A percentile compares a stretch with the other conserved stretches of the same genome.
phyloP scores from a whole-genome alignment of 64 coral and sea anemone species.

The Pachyseris speciosa region DNA sequence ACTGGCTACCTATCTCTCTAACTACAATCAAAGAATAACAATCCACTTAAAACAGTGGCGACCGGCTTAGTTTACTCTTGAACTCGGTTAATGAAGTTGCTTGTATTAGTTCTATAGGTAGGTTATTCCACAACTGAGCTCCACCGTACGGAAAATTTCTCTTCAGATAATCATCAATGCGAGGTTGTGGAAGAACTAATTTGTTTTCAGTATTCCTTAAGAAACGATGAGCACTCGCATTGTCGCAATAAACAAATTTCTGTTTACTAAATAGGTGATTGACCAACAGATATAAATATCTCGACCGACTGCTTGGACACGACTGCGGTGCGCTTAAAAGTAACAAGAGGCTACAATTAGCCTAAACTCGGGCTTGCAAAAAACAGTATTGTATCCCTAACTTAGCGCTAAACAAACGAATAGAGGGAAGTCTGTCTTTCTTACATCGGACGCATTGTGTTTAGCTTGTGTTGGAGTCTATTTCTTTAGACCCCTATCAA shows the following conservation, averaged over 20 bases:
- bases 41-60: background rate
- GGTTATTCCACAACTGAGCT: slow-evolving; percentile 27
- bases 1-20: background rate
- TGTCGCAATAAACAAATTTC: background rate
- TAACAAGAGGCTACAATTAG: no score
- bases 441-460: no score
- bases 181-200: slow-evolving; percentile 4
- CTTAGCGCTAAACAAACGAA: no score
- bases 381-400: no score
- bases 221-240: background rate
- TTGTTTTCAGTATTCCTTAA: slow-evolving; percentile 26
- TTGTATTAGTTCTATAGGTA: background rate
- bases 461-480: no score
- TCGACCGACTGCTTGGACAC: slow-evolving; percentile 12
- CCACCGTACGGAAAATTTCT: slow-evolving; percentile 21
- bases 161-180: background rate
- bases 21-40: background rate
- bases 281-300: slow-evolving; percentile 22
- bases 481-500: no score
- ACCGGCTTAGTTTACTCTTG: slow-evolving; percentile 7
- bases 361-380: no score
- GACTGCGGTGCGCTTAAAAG: background rate
- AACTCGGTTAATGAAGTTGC: background rate
- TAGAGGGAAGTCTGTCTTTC: no score
- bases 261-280: background rate